Conservation (phyloP, 2,888 invertebrate genomes). For the Drosophila flavopinicola region DNA sequence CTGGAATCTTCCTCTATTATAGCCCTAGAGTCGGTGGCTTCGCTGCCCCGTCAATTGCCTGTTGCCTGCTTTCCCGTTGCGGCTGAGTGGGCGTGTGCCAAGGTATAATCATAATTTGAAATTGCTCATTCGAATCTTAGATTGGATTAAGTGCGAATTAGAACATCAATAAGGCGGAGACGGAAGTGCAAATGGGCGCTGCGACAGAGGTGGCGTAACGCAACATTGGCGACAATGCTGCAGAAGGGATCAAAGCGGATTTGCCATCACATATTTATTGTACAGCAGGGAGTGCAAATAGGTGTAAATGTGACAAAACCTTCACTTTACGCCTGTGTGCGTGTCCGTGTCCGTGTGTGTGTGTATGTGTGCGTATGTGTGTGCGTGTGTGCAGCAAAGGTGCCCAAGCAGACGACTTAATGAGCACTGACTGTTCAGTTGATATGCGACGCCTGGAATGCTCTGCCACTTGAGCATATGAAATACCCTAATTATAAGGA, state of each 20-base stretch:
- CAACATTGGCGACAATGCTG: slow-evolving; percentile 71
- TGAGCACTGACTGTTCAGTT: slow-evolving; percentile 57
- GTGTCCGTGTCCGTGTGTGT: slow-evolving; percentile 3
- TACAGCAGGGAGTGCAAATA: slow-evolving; percentile 38
- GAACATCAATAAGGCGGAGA: slow-evolving; percentile 77
- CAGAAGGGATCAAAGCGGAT: slow-evolving; percentile 74
- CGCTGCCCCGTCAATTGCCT: slow-evolving; percentile 8
- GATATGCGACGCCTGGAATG: slow-evolving; percentile 41
- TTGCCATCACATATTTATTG: slow-evolving; percentile 65
- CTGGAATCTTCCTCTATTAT: slow-evolving; percentile 49
- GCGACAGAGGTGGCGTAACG: slow-evolving; percentile 58
- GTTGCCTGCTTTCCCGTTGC: slow-evolving; percentile 55
- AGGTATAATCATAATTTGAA: slow-evolving; percentile 81
- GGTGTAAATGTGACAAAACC: slow-evolving; percentile 75
- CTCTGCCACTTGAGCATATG: slow-evolving; percentile 49
- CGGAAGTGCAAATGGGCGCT: slow-evolving; percentile 1
- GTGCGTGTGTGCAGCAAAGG: slow-evolving; percentile 47
- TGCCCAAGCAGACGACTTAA: slow-evolving; percentile 69
- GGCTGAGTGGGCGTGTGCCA: slow-evolving; percentile 69
- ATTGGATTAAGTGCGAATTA: slow-evolving; percentile 81
- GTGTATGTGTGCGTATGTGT: slow-evolving; percentile 16
- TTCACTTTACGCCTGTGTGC: slow-evolving; percentile 13
- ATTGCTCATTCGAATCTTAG: slow-evolving; percentile 81
- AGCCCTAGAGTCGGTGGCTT: slow-evolving; percentile 47
- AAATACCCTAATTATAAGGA: slow-evolving; percentile 27